Evolutionary conservation across 2,888 invertebrate species (phyloP), one percentile per base, ranked within the genome.

Genomic region (Arctia plantaginis): DNA sequence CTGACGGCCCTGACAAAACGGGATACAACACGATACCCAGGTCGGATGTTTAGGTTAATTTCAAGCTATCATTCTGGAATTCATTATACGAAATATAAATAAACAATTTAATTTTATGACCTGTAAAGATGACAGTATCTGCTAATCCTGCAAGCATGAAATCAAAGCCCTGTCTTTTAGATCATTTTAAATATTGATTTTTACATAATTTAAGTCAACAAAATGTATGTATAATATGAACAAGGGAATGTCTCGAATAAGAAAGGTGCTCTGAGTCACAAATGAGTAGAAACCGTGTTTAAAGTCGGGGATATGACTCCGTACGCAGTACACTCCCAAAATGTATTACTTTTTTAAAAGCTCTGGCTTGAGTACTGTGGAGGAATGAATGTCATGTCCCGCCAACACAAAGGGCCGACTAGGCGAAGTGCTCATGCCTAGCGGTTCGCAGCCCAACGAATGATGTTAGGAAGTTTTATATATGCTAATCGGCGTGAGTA

Each of bases 1-100:
- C 83, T 86, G 86, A 87, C 89, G 90, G 87, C 81, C 85, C 86
- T 86, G 89, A 88, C 91, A 92, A 93, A 93, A 93, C 92, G 89
- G 88, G 89, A 85, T 85, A 88, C 87, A 86, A 89, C 87, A 89
- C 91, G 87, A 88, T 86, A 87, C 86, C 77, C 83, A 67, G 44
- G 64, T 69, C 74, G 59, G 30, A 70, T 76, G 77, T 81, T 87
- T 88, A 82, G 82, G 81, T 68, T 83, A 82, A 85, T 84, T 69
- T 78, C 69, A 70, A 44, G 35, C 67, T 69, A 67, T 33, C 18
- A 55, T 73, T n/a, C n/a, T n/a, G n/a, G n/a, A n/a, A n/a, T n/a
- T n/a, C n/a, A n/a, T n/a, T n/a, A n/a, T n/a, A n/a, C n/a, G n/a
- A n/a, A n/a, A n/a, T n/a, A n/a, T n/a, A n/a, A n/a, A n/a, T n/a